Conservation (phyloP, 1,140 invertebrate species). For the Conopomorpha cramerella region DNA sequence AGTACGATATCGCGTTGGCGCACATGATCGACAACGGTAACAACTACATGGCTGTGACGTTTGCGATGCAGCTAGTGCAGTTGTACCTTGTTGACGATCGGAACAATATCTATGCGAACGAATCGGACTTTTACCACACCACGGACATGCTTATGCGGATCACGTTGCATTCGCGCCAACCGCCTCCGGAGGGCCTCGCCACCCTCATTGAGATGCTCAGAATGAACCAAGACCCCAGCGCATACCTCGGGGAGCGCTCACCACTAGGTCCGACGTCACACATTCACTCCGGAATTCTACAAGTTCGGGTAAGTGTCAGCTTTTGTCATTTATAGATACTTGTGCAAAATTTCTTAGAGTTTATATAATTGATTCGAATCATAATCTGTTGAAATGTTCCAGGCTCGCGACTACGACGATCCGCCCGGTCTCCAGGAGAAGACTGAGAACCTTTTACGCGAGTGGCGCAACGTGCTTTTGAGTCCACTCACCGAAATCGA, state of each 20-base stretch:
- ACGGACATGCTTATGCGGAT: slow-evolving; percentile 81
- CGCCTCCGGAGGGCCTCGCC: slow-evolving; percentile 78
- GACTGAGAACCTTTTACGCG: slow-evolving; percentile 89
- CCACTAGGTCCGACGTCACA: slow-evolving; percentile 80
- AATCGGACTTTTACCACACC: slow-evolving; percentile 84
- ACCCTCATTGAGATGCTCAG: slow-evolving; percentile 77
- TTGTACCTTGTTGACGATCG: slow-evolving; percentile 87
- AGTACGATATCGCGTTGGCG: slow-evolving; percentile 86
- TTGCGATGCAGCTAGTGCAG: slow-evolving; percentile 91
- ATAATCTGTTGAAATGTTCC: too few relatives aligned
- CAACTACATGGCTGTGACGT: slow-evolving; percentile 82
- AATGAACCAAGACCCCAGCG: slow-evolving; percentile 70
- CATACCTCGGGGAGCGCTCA: slow-evolving; percentile 71
- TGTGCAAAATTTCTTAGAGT: too few relatives aligned
- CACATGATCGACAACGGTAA: slow-evolving; percentile 86
- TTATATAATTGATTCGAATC: too few relatives aligned
- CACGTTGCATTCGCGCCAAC: slow-evolving; percentile 71
- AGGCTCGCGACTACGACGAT: slow-evolving; percentile 90
- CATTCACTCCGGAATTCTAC: slow-evolving; percentile 89
- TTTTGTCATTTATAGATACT: too few relatives aligned
- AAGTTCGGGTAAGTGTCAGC: slow-evolving; percentile 67
- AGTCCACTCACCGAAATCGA: slow-evolving; percentile 73
- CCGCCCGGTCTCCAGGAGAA: slow-evolving; percentile 94
- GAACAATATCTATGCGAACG: slow-evolving; percentile 74
- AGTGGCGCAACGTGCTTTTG: slow-evolving; percentile 94